Evolutionary conservation across 1,140 invertebrate species (phyloP), one percentile per base, ranked within the genome.

Genomic region (Anastatus disparis): DNA sequence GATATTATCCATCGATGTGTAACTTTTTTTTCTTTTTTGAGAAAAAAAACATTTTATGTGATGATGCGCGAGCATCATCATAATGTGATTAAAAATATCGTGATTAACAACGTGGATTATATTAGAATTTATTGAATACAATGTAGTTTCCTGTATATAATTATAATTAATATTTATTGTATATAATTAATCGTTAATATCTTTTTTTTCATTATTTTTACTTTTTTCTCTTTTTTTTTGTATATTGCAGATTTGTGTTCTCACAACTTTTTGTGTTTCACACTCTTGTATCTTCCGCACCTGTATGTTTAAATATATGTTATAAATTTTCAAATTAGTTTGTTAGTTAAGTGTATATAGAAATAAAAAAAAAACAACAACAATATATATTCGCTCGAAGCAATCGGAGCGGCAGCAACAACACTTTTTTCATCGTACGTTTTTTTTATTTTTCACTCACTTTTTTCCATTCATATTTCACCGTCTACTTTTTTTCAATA

Each of bases 1-100:
- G 86, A 80, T 76, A 78, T 71, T 62, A 55, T 70, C 69, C 70
- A 63, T 75, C 46, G 67, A 78, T 68, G 62, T 73, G 63, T 53
- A 46, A 20, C 65, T 40, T 46, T 56, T 38, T 52, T 58, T 59
- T 22, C 44, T 9, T 40, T 59, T 73, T 74, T n/a, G n/a, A n/a
- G n/a, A n/a, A n/a, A n/a, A n/a, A n/a, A n/a, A n/a, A n/a, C n/a
- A 44, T 74, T 74, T 76, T 73, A 48, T 73, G 46, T 46, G 17
- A 53, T 15, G n/a, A 27, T 53, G 62, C 20, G 67, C 70, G 59
- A 35, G 4, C 10, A 35, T 35, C 31, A 35, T 35, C 31, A 4
- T 52, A n/a, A 29, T 71, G 70, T 71, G 70, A 71, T 71, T 71
- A 71, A 71, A 71, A 65, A 35, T 26, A 65, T 42, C 70, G 70